These are phyloP conservation scores for human (Homo sapiens) DNA, from an alignment of 2,113 vertebrate genomes.

Conservation along the genomic window DNA sequence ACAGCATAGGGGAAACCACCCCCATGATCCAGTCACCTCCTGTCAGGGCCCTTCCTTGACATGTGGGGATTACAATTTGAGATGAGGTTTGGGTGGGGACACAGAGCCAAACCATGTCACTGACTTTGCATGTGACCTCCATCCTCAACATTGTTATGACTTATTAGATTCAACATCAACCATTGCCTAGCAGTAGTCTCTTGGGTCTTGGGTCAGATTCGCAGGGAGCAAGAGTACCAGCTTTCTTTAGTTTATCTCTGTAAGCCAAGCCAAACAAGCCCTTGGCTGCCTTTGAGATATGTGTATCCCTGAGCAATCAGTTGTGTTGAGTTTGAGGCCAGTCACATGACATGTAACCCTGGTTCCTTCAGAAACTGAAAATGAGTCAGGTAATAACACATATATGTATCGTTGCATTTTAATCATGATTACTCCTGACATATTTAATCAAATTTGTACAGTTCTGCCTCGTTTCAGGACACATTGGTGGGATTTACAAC, in stretches of 20 bases:
- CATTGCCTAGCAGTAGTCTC: not conserved
- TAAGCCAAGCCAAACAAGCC: not conserved
- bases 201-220: constrained; percentile 20
- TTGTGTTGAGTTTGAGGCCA: not conserved
- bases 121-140: constrained; percentile 6
- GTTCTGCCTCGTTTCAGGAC: not conserved
- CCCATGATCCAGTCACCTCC: too few relatives aligned
- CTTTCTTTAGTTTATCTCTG: constrained; percentile 10
- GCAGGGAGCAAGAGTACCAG: not conserved
- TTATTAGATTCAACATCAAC: not conserved
- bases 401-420: not conserved
- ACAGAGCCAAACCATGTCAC: too few relatives aligned
- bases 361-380: not conserved
- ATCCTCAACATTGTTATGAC: not conserved
- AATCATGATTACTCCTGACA: not conserved
- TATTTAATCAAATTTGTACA: not conserved
- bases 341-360: not conserved
- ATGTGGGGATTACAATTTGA: too few relatives aligned
- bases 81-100: too few relatives aligned
- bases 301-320: not conserved
- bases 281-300: not conserved
- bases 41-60: too few relatives aligned
- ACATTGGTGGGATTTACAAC: constrained; percentile 22
- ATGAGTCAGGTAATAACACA: not conserved
- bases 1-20: too few relatives aligned